Conservation (phyloP, 2,113 vertebrate species). For the Hippocampus mohnikei region DNA sequence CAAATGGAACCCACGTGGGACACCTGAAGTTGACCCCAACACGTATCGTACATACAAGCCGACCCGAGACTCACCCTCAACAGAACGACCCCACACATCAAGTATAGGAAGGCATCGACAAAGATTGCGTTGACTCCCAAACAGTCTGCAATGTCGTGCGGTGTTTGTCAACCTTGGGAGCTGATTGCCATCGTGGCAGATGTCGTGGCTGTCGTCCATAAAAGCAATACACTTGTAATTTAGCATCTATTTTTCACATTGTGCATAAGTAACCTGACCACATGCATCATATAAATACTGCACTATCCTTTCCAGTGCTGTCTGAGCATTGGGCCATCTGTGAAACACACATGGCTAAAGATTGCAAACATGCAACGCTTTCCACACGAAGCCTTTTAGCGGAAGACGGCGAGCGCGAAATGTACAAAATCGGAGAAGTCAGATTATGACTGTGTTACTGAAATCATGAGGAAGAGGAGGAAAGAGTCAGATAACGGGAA, state of each 20-base stretch:
- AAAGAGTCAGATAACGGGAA: not conserved
- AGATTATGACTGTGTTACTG: not conserved
- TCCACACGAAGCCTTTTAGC: not conserved
- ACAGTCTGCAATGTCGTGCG: not conserved
- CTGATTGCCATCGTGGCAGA: not conserved
- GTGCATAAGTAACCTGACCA: not conserved
- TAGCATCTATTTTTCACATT: not conserved
- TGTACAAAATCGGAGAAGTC: not conserved
- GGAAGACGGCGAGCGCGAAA: not conserved
- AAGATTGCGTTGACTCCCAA: not conserved
- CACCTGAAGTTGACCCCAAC: slow-evolving; percentile 12
- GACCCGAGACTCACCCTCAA: slow-evolving; percentile 11
- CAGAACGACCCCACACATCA: not conserved
- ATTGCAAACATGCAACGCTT: slow-evolving; percentile 3
- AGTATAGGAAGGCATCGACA: not conserved
- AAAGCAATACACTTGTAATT: not conserved
- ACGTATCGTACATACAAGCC: not conserved
- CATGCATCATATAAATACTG: not conserved
- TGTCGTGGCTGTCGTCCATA: not conserved
- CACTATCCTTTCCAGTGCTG: not conserved
- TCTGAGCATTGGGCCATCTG: slow-evolving; percentile 1
- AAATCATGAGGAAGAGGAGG: not conserved
- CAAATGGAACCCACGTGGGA: slow-evolving; percentile 42
- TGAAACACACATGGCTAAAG: slow-evolving; percentile 2
- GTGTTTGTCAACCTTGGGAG: not conserved